Conservation (phyloP, 2,888 invertebrate genomes). For the Euproctis similis region DNA sequence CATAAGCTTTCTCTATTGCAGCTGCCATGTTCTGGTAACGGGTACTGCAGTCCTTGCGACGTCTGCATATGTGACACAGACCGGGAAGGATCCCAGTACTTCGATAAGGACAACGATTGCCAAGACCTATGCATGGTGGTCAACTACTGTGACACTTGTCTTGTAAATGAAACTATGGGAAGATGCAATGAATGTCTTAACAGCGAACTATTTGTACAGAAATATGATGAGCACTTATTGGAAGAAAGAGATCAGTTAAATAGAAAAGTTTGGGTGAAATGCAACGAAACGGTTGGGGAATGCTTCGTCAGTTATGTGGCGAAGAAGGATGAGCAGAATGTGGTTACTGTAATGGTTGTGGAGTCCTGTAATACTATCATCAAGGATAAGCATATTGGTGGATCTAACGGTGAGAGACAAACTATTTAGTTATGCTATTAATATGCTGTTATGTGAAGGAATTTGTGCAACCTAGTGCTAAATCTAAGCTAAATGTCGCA, state of each 20-base stretch:
- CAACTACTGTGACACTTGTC: conserved; percentile 39
- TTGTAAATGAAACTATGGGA: conserved; percentile 26
- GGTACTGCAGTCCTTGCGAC: conserved; percentile 42
- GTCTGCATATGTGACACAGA: conserved; percentile 44
- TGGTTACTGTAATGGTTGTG: conserved; percentile 38
- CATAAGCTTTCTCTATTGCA: neutral
- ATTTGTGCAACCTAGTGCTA: no score
- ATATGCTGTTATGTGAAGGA: no score
- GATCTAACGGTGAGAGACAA: conserved; percentile 11
- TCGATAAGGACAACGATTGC: conserved; percentile 41
- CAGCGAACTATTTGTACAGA: conserved; percentile 8
- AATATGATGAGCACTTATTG: conserved; percentile 28
- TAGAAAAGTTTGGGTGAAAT: conserved; percentile 44
- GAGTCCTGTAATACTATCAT: conserved; percentile 27
- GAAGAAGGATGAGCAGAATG: conserved; percentile 27
- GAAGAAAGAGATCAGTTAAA: conserved; percentile 23
- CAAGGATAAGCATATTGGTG: no score
- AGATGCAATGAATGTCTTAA: conserved; percentile 20
- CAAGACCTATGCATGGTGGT: conserved; percentile 44
- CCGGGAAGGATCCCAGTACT: conserved; percentile 50
- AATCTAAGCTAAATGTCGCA: no score
- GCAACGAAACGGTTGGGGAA: conserved; percentile 30
- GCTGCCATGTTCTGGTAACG: conserved; percentile 50
- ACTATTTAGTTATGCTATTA: conserved; percentile 1
- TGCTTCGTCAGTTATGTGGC: conserved; percentile 39